Conservation (phyloP, 53 echinoderm and acorn worm genomes). For the Arbacia lixula region DNA sequence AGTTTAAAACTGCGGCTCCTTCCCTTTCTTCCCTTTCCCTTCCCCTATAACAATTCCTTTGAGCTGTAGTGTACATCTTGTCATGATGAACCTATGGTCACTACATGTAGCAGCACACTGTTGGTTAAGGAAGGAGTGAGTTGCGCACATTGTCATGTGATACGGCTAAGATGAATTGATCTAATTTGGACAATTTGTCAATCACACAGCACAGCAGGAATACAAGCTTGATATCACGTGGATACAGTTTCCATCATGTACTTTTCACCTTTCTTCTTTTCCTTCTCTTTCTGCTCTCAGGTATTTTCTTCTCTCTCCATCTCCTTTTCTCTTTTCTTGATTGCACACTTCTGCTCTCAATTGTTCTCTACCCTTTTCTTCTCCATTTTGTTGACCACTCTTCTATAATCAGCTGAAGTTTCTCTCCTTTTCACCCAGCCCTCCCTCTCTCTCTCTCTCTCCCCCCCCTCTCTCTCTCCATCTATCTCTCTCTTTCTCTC, state of each 20-base stretch:
- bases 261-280: not conserved
- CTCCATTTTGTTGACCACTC: no score
- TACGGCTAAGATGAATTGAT: conserved; percentile 11
- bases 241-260: not conserved
- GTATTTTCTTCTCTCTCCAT: not conserved
- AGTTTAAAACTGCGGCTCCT: no score
- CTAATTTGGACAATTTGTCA: conserved; percentile 24
- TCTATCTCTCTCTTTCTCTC: not conserved
- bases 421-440: not conserved
- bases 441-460: not conserved
- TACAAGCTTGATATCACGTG: not conserved
- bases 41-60: no score
- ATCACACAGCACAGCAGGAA: not conserved
- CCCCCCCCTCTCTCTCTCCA: not conserved
- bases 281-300: not conserved
- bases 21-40: no score
- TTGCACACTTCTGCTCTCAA: not conserved
- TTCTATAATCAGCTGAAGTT: no score
- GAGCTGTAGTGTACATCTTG: no score
- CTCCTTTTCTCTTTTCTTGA: not conserved
- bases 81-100: no score
- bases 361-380: no score
- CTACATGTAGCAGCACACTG: no score
- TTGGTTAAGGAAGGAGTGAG: no score
- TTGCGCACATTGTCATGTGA: conserved; percentile 23